phyloP scores from a whole-genome alignment of 2,888 invertebrate species.

The Boloria euphrosyne region DNA sequence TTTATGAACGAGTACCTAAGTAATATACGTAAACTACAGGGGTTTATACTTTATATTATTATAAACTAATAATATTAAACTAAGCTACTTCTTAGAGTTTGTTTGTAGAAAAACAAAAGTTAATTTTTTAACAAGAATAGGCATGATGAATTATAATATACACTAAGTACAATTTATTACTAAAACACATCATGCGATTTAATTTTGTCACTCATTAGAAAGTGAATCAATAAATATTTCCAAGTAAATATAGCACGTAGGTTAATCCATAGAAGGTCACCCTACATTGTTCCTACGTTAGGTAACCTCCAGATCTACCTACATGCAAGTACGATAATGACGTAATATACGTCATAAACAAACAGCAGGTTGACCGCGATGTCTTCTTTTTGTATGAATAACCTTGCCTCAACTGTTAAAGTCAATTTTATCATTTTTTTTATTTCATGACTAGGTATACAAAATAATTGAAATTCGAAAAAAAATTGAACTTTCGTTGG shows the following conservation, averaged over 20 bases:
- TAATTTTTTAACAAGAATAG: too few relatives aligned
- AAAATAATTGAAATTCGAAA: background rate
- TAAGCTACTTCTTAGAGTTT: too few relatives aligned
- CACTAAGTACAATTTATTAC: too few relatives aligned
- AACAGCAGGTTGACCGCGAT: constrained; percentile 22
- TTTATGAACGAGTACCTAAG: too few relatives aligned
- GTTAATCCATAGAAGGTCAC: constrained; percentile 37
- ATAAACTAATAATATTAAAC: too few relatives aligned
- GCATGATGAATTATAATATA: too few relatives aligned
- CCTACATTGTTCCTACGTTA: constrained; percentile 39
- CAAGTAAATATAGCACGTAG: constrained; percentile 21
- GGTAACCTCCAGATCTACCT: constrained; percentile 39
- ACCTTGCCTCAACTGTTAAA: constrained; percentile 18
- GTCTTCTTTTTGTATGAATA: constrained; percentile 19
- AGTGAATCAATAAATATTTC: background rate
- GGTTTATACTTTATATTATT: too few relatives aligned
- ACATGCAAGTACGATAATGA: constrained; percentile 35
- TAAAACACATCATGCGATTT: too few relatives aligned
- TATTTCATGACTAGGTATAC: background rate
- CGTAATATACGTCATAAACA: constrained; percentile 40
- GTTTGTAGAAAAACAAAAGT: too few relatives aligned
- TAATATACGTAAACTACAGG: too few relatives aligned
- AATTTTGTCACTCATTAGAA: background rate
- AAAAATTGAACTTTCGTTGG: too few relatives aligned
- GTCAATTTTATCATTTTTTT: constrained; percentile 9